Percentiles rank a stretch among this genome's conserved stretches.
Conservation (phyloP, 2,888 invertebrate species). For the Metopia argyrocephala region DNA sequence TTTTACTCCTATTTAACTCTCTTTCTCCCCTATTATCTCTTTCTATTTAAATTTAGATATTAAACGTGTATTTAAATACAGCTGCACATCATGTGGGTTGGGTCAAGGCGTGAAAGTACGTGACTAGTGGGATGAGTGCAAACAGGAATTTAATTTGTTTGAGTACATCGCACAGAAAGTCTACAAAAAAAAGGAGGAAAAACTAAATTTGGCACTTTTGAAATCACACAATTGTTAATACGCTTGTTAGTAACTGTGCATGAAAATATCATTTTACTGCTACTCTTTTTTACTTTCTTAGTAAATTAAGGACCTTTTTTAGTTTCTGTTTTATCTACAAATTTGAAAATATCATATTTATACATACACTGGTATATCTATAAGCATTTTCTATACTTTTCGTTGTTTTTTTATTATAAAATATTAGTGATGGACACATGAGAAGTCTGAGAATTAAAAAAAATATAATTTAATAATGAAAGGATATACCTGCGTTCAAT, state of each 20-base stretch:
- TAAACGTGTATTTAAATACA: conserved; percentile 32
- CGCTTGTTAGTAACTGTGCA: neutral
- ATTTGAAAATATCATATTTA: neutral
- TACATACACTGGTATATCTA: no score
- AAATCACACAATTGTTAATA: neutral
- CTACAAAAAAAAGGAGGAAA: conserved; percentile 8
- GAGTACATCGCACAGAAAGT: neutral
- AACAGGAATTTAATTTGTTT: conserved; percentile 25
- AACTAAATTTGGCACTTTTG: neutral
- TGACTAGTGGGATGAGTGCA: conserved; percentile 30
- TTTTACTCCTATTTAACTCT: neutral
- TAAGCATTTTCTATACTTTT: no score
- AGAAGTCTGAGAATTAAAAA: neutral
- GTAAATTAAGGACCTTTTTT: neutral
- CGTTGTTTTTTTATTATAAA: no score
- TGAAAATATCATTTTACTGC: conserved; percentile 27
- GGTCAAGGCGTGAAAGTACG: conserved; percentile 56
- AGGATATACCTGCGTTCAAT: no score
- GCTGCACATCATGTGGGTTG: conserved; percentile 60
- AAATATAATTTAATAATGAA: neutral
- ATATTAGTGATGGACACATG: neutral
- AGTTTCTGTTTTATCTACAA: neutral
- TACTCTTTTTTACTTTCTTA: conserved; percentile 7
- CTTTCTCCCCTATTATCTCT: conserved; percentile 22
- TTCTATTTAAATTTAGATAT: neutral